Evolutionary conservation across 2,797 vertebrate genomes (phyloP).

Genomic region (Myotis myotis): DNA sequence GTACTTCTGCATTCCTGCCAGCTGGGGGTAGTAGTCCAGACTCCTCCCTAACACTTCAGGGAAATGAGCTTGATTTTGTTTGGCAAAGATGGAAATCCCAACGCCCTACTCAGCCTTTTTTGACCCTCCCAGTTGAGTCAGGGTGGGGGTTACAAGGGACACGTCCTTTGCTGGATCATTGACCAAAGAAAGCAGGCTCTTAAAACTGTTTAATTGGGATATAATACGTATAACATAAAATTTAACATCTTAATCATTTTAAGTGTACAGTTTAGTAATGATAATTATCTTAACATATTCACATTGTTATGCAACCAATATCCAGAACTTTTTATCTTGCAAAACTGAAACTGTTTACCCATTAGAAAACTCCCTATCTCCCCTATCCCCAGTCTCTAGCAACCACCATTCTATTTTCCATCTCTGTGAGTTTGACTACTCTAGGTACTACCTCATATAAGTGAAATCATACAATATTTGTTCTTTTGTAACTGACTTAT

Average conservation of each 20-base stretch:
- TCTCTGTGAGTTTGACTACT: too few relatives aligned
- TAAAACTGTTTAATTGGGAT: not conserved
- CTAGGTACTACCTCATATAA: not conserved
- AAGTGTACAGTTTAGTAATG: not conserved
- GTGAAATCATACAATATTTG: not conserved
- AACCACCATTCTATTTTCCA: not conserved
- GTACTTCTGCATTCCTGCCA: not conserved
- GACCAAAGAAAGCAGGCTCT: not conserved
- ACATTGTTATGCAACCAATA: not conserved
- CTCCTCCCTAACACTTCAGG: not conserved
- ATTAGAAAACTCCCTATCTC: not conserved
- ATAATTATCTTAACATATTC: not conserved
- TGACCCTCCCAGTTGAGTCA: not conserved
- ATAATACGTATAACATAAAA: not conserved
- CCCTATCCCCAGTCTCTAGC: rapidly evolving
- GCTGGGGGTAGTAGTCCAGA: not conserved
- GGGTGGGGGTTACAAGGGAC: not conserved
- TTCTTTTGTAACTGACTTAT: not conserved
- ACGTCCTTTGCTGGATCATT: not conserved
- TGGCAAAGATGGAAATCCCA: not conserved
- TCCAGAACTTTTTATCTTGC: not conserved
- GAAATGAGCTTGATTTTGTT: not conserved
- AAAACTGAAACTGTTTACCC: not conserved
- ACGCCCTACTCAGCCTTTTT: not conserved
- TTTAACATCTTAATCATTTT: not conserved